Evolutionary conservation across 2,888 invertebrate genomes (phyloP), one percentile per base, ranked within the genome.

Genomic region (Adela reaumurella): DNA sequence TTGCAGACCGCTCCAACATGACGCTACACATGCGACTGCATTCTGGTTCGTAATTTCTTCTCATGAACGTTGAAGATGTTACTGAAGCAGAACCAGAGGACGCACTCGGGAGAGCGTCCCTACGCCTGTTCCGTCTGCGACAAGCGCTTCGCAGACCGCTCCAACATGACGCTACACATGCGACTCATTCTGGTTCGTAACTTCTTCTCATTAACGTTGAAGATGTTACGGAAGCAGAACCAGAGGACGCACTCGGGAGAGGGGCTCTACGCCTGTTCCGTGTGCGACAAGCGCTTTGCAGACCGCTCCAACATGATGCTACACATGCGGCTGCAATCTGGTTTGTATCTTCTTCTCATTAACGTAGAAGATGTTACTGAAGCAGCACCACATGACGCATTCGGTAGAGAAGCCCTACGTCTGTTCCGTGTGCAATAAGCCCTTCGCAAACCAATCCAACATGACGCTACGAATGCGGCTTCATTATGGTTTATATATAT

Each of bases 201-300:
- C n/a, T n/a, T n/a, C n/a, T n/a, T n/a, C n/a, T n/a, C n/a, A n/a
- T 92, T 92, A 67, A 91, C 91, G 41, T 92, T 92, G 71, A 91
- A 92, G 57, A 91, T 91, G 59, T 92, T 92, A 59, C 74, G 92
- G 43, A 90, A 91, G 67, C 90, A 91, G 0, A 92, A 92, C 64
- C 81, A 92, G 60, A 91, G 92, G 66, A 91, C 89, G 62, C 92
- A 92, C 65, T 90, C 90, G 0, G 92, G 92, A 0, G 84, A 88
- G 47, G 90, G 92, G 60, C 92, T 92, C 0, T 92, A 92, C 62
- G 85, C 72, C 0, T 76, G 76, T 50, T 74, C 76, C 1, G 65
- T 67, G 1, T 92, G 92, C 63, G 85, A 86, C 14, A 81, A 91
- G 41, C 83, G 87, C 14, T 92, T 92, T 64, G 90, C 90, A 0